Base-by-base conservation (phyloP, 2,888 invertebrate species). In the Cheiracanthium punctorium region DNA sequence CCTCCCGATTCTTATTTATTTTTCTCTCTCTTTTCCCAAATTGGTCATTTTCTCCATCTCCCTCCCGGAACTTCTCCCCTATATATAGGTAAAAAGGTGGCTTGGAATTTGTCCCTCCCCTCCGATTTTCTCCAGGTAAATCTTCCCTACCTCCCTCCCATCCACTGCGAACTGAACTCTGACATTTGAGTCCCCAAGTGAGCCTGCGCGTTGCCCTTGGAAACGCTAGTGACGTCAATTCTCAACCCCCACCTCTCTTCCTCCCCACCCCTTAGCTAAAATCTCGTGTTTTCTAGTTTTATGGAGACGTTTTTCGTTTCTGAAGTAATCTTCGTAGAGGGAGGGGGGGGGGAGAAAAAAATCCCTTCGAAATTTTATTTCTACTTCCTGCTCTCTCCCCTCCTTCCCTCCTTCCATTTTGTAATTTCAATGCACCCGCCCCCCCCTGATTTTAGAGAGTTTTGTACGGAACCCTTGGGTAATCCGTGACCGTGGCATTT, bases 211-310 rank as follows among this genome's bases (percentile, higher is more conserved):
- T 72, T 77, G 17, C 67, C 67, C 73, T n/a, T 77, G 72, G 84
- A 28, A 69, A 84, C 84, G 37, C n/a, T n/a, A 0, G 69, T 84
- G 84, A 84, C 84, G 84, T 84, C 84, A 84, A 69, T 84, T 29
- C 64, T 24, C 28, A 58, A 73, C 52, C 77, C 37, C 20, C 8
- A 43, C 24, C 43, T 12, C 17, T 28, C 43, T 24, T 69, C 14
- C 58, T 41, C 32, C 52, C 70, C 28, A 29, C 70, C n/a, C 14
- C n/a, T 48, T 10, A 48, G 14, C 43, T 17, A 48, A 48, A 48
- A 48, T 48, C 43, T 12, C 17, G 10, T 48, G 43, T 48, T 2
- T 48, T 7, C n/a, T 48, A 7, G 72, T 82, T 82, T 82, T 82
- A 82, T 82, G 72, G 82, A 71, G 76, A 82, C 71, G 71, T 70